Evolutionary conservation across 2,888 invertebrate species (phyloP).

Genomic region (Caenorhabditis sp.): DNA sequence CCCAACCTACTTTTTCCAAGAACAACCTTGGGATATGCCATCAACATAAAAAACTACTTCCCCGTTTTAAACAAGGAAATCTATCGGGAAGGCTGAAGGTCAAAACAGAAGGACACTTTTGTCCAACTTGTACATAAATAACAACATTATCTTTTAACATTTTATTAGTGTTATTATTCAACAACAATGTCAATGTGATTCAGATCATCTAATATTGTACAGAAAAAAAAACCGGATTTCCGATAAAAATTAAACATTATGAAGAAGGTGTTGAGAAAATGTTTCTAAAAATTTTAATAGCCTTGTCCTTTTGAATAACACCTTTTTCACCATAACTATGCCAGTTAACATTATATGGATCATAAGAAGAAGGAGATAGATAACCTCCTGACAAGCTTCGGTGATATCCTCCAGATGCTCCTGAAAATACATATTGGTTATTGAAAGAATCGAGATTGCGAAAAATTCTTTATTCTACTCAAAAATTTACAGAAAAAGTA

Average conservation of each 20-base stretch:
- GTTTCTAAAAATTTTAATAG: slow-evolving; percentile 22
- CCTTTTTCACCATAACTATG: slow-evolving; percentile 46
- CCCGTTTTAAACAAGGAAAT: background rate
- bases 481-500: background rate
- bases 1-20: background rate
- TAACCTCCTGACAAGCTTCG: slow-evolving; percentile 47
- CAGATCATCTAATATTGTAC: background rate
- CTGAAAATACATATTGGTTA: slow-evolving; percentile 8
- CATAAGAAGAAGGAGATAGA: slow-evolving; percentile 42
- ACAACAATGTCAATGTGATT: background rate
- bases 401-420: slow-evolving; percentile 47
- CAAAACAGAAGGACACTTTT: background rate
- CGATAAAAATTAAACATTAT: background rate
- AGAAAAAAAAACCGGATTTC: background rate
- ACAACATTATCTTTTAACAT: background rate
- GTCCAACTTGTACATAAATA: background rate
- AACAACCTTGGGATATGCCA: background rate
- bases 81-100: background rate
- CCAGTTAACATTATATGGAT: slow-evolving; percentile 52
- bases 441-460: background rate
- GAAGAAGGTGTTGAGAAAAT: background rate
- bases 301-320: slow-evolving; percentile 35
- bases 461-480: background rate
- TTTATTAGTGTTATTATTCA: background rate
- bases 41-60: background rate